Base-by-base conservation (phyloP, 2,797 vertebrate genomes). In the Oceanodroma leucorhoa region DNA sequence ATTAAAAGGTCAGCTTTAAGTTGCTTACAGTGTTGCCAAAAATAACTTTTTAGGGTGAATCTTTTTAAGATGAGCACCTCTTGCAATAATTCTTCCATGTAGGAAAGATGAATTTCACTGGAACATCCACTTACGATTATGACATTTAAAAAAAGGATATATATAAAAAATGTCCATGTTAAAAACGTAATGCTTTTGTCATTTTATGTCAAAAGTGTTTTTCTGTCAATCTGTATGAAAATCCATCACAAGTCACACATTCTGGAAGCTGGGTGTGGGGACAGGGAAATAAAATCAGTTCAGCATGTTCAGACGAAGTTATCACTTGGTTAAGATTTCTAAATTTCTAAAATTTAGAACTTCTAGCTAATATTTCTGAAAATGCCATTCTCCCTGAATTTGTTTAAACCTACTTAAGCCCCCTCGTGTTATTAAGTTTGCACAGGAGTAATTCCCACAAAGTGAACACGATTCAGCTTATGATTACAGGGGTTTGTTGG, bases 1-100 rank as follows among this genome's bases (percentile, higher is more conserved):
- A 85, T 70, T 77, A 87, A 72, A 91, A 60, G 21, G 71, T 93
- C 75, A 89, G 17, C 30, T 94, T 85, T 91, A 85, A 91, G 64
- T 85, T 80, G 67, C 60, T 78, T 71, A 82, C 60, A 75, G 20
- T 34, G 16, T 21, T 91, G 67, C 67, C 19, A 77, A 60, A 91
- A 92, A 55, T 71, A 94, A 91, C 51, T 66, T 93, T 66, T 72
- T 51, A 36, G 27, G 51, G 36, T 51, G 9, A 86, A 34, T 24
- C 9, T 66, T 73, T 81, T 48, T 54, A 76, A 77, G 21, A 67
- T 32, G 4, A 82, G 30, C n/a, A 83, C 15, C 16, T 83, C n/a
- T 54, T 2, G 4, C 38, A 91, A n/a, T 67, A 75, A 75, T 92
- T 78, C 36, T 67, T 87, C 21, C 19, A 15, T 1, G 9, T 14